Evolutionary conservation across 2,113 vertebrate species (phyloP), one percentile per base, ranked within the genome.

Genomic region (Pristiophorus japonicus): DNA sequence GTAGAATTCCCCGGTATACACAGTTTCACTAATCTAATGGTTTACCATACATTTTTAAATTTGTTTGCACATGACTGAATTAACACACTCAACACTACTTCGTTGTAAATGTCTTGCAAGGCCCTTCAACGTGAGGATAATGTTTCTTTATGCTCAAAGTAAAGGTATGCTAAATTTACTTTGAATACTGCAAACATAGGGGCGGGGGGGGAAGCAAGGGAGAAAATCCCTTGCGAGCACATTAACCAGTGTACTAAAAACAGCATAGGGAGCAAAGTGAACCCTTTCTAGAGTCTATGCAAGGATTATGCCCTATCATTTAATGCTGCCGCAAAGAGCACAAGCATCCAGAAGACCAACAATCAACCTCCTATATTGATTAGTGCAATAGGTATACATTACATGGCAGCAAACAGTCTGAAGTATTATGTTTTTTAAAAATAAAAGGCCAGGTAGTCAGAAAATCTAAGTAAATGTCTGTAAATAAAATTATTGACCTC

Each of bases 401-500:
- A 88, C 11, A 27, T 4, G 27, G 11, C 47, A 81, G 18, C 5
- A 30, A 87, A 27, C 27, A 55, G 85, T 88, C 85, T 30, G 20
- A 87, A 55, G 47, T 55, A 88, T 55, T 51, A 55, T 55, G 4
- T 51, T 51, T 88, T 88, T 55, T 24, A n/a, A n/a, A n/a, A n/a
- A n/a, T n/a, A n/a, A n/a, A 59, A 62, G 34, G 30, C 87, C 22
- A 87, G 10, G 16, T n/a, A 59, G 51, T 62, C 30, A 18, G 14
- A 59, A 59, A 91, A n/a, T n/a, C 12, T 16, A 62, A 91, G 55
- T 90, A 16, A 55, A 63, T 20, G 2, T 38, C 34, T 38, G n/a
- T 4, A 65, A 38, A 45, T 10, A 55, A 38, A 92, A 92, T 30
- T 7, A 27, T 96, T 97, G 96, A 99, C 99, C 98, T 99, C 99